These are phyloP conservation scores for Lynx canadensis DNA, from an alignment of 2,113 vertebrate species.

Conservation along the genomic window DNA sequence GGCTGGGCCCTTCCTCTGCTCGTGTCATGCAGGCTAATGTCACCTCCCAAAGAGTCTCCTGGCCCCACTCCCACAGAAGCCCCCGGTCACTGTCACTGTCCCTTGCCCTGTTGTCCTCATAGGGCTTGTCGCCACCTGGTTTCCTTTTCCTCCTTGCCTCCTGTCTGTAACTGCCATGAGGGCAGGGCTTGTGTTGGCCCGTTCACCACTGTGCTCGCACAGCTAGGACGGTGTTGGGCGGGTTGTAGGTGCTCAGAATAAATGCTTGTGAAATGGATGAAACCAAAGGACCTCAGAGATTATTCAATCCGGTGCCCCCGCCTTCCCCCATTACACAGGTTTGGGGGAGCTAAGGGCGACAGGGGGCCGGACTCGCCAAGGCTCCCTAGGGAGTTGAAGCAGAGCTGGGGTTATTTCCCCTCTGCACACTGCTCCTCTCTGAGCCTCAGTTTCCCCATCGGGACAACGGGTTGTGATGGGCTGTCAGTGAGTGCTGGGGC, in stretches of 20 bases:
- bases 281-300: background rate
- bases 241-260: background rate
- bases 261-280: background rate
- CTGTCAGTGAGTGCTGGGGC: background rate
- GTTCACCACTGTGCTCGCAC: fast-evolving
- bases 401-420: background rate
- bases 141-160: background rate
- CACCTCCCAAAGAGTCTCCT: background rate
- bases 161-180: background rate
- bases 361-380: background rate
- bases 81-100: background rate
- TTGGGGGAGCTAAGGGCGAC: background rate
- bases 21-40: background rate
- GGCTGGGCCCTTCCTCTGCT: background rate
- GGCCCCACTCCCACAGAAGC: background rate
- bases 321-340: background rate
- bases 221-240: background rate
- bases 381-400: background rate
- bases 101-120: background rate
- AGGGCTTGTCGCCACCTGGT: background rate
- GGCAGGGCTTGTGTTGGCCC: fast-evolving
- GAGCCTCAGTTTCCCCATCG: background rate
- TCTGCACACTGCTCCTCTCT: background rate
- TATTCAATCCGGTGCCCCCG: fast-evolving
- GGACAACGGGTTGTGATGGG: background rate